Evolutionary conservation across 2,113 vertebrate genomes (phyloP), one percentile per base, ranked within the genome.

Genomic region (Rhizomys pruinosus): DNA sequence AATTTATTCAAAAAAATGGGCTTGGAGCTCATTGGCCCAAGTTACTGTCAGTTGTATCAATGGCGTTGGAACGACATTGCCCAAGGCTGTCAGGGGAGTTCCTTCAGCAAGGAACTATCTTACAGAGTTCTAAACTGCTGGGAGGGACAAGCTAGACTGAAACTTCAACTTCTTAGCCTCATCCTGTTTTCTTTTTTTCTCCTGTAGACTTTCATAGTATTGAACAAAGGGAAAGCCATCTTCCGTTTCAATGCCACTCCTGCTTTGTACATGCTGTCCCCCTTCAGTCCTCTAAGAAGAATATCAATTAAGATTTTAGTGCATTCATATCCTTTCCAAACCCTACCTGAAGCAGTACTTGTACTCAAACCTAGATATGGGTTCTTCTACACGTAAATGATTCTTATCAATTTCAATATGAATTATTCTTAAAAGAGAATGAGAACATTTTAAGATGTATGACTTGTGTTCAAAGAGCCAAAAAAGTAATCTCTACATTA

Each of bases 241-340:
- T 99, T 98, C 98, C 99, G 99, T 93, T 99, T 99, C 98, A 99
- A 99, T 96, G 99, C 99, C 97, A 97, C 98, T 79, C 98, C 98
- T 98, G 99, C 99, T 98, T 98, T 99, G 98, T 99, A 99, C 97
- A 96, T 99, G 96, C 98, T 99, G 93, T 99, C 99, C 95, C 98
- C 99, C 95, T 99, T 99, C 98, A 99, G 98, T 98, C 96, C 93
- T 93, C 89, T 99, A 92, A 99, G 99, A 98, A 99, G 98, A 99
- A 94, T 99, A 98, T 99, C 99, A 98, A 99, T 99, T 97, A 99
- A 97, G 97, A 99, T 99, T 98, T 98, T 99, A 96, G 99, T 99
- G 95, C 99, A 99, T 97, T 99, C 99, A 99, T 99, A 99, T 99
- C 99, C 99, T 99, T 99, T 99, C 90, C 47, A 85, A 96, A 61